Evolutionary conservation across 2,888 invertebrate genomes (phyloP), one percentile per base, ranked within the genome.

Genomic region (Pomacea canaliculata): DNA sequence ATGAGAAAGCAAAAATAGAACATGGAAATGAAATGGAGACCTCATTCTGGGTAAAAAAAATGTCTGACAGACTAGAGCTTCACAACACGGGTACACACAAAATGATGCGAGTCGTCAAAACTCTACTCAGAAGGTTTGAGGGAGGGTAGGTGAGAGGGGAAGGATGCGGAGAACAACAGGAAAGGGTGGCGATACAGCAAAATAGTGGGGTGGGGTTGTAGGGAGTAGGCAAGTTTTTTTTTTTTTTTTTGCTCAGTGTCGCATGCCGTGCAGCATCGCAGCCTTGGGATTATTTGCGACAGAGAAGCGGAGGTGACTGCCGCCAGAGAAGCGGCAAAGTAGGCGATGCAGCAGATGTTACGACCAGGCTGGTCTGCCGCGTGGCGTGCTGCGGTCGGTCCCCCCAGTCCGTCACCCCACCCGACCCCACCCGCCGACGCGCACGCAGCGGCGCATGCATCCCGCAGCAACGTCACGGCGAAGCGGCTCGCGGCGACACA

Each of bases 281-380:
- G 73, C 73, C 66, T 66, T 67, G 59, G 73, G 66, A 73, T 73
- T 73, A 66, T 73, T 73, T 67, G 67, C 67, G 19, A 59, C 66
- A 46, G 65, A 67, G 67, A 66, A 71, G 46, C 70, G 37, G 27
- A 37, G 56, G 48, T 16, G 16, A 10, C 19, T 18, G 63, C 23
- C 10, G 63, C 1, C 23, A 27, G n/a, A 63, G 63, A 10, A 27
- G 10, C n/a, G 19, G 63, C 10, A 63, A 23, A 63, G n/a, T 63
- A 23, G 10, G 23, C 63, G 10, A 8, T 63, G 63, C 63, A 63
- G 27, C 23, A 63, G 63, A 63, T 23, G 27, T 27, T 27, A 12
- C 63, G 27, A 12, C 7, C 7, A 63, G 63, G 10, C 63, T 3
- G 18, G 8, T 1, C 27, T 10, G 23, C n/a, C n/a, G 27, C n/a